Base-by-base conservation (phyloP, 2,888 invertebrate genomes). In the Drosophila austrosaltans region DNA sequence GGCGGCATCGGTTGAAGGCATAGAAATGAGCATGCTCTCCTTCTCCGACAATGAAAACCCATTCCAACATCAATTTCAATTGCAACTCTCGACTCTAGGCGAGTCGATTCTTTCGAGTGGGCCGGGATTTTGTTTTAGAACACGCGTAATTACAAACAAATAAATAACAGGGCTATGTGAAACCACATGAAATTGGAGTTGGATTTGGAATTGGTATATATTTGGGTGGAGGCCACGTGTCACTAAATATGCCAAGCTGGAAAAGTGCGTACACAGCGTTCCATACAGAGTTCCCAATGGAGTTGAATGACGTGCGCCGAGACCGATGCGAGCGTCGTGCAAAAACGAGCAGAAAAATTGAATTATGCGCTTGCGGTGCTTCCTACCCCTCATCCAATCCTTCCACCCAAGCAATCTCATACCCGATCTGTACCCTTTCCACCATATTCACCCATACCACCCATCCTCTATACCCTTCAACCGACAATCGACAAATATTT, bases 331-430 rank as follows among this genome's bases (percentile, higher is more conserved):
- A 76, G 75, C 88, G 83, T 66, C 75, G 86, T 85, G 81, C 86
- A 89, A 90, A 72, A 90, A 87, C 89, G 89, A 89, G 89, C 89
- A 90, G 89, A 91, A 90, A 90, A 89, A 91, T 90, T 91, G 91
- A 90, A 90, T 91, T 91, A 90, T 86, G 87, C 86, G 87, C 90
- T 89, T 84, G 83, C 82, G 89, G 89, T 87, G 91, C 90, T 90
- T 90, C 90, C 90, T 90, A 89, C 90, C 66, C 66, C 57, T 39
- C 10, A 30, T 16, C 16, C 16, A 16, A 16, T 16, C 16, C 16
- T 16, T 16, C 57, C 69, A 42, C 39, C 2, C 10, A 20, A 40
- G 28, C 58, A 48, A 16, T 22, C 30, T 58, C 59, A 40, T 30
- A 20, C 12, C 22, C 57, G 53, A 36, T 53, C 63, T 56, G 30